These are phyloP conservation scores for Dromius quadrimaculatus DNA, from an alignment of 2,888 invertebrate species.

Conservation along the genomic window DNA sequence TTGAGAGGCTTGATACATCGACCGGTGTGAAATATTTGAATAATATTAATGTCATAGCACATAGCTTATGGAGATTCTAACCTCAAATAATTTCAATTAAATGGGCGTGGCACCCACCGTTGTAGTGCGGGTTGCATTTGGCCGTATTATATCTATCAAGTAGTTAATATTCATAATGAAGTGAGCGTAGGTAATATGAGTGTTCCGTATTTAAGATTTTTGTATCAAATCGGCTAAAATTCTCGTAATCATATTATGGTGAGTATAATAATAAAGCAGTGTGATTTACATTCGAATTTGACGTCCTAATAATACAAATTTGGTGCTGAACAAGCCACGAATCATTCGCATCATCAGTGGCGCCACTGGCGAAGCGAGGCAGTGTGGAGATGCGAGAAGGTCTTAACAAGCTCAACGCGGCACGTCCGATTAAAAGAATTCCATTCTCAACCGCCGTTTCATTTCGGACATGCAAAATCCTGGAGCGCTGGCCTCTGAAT, in stretches of 20 bases:
- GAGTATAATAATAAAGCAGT: slow-evolving; percentile 5
- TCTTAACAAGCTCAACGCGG: slow-evolving; percentile 28
- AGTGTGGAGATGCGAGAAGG: background rate
- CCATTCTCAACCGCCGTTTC: slow-evolving; percentile 20
- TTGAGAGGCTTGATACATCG: background rate
- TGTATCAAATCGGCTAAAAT: too few species aligned
- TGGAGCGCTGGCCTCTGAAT: slow-evolving; percentile 5
- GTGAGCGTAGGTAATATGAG: too few species aligned
- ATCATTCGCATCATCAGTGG: background rate
- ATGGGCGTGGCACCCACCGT: too few species aligned
- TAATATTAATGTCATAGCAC: too few species aligned
- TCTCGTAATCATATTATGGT: too few species aligned
- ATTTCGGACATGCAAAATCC: slow-evolving; percentile 30
- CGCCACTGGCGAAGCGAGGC: background rate
- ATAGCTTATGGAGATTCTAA: too few species aligned
- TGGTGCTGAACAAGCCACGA: slow-evolving; percentile 1
- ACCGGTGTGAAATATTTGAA: slow-evolving; percentile 1
- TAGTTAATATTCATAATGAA: too few species aligned
- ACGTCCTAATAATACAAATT: slow-evolving; percentile 25
- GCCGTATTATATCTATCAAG: too few species aligned
- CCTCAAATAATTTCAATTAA: too few species aligned
- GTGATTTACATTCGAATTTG: slow-evolving; percentile 10
- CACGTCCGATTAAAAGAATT: slow-evolving; percentile 27
- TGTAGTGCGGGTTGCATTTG: too few species aligned
- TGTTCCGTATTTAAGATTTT: too few species aligned